Percentiles rank a stretch among this genome's conserved stretches.
These are phyloP conservation scores for Menidia menidia DNA, from an alignment of 2,797 vertebrate genomes.

Conservation along the genomic window DNA sequence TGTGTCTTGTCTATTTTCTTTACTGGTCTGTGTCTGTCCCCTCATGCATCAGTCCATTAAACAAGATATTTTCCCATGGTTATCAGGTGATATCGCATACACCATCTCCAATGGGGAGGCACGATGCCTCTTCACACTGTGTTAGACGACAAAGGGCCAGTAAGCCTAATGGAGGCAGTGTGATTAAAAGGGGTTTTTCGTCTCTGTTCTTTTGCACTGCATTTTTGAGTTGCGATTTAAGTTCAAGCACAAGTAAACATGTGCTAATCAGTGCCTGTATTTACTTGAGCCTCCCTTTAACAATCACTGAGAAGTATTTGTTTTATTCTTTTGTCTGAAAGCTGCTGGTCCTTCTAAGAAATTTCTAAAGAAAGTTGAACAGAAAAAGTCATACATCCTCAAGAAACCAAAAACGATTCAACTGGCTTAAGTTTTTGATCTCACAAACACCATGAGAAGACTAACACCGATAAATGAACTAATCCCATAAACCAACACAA, in stretches of 20 bases:
- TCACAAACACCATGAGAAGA: not conserved
- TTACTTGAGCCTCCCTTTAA: not conserved
- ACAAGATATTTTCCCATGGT: conserved; percentile 51
- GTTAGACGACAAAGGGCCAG: conserved; percentile 24
- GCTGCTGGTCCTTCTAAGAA: too few species aligned
- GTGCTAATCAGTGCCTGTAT: not conserved
- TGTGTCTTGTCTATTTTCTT: conserved; percentile 21
- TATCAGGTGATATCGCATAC: conserved; percentile 49
- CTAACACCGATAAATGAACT: not conserved
- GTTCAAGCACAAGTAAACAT: not conserved
- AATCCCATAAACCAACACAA: not conserved
- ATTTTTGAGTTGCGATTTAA: conserved; percentile 1
- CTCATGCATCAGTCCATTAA: conserved; percentile 47
- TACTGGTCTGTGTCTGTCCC: conserved; percentile 11
- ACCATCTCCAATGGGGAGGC: conserved; percentile 53
- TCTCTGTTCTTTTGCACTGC: not conserved
- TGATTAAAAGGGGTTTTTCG: conserved; percentile 10
- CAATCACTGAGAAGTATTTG: too few species aligned
- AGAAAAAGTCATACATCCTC: not conserved
- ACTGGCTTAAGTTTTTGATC: not conserved
- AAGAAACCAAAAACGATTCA: not conserved
- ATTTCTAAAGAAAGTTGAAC: not conserved
- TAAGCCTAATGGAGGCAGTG: conserved; percentile 32
- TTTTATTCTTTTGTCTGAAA: too few species aligned
- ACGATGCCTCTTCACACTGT: conserved; percentile 45